Conservation (phyloP, 2,888 invertebrate genomes). For the Sphaerophoria rueppellii region DNA sequence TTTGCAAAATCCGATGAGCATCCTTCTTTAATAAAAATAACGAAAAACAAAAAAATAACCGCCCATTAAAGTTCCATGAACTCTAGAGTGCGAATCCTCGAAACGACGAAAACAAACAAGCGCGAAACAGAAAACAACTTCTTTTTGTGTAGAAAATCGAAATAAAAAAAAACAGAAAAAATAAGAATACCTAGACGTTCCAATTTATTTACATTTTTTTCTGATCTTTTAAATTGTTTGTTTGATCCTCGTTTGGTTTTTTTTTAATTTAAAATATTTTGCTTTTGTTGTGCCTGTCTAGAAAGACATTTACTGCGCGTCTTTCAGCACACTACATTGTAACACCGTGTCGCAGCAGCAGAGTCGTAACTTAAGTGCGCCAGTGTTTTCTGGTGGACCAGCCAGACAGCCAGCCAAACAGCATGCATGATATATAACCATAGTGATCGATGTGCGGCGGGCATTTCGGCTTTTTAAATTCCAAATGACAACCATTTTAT, state of each 20-base stretch:
- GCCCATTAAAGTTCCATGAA: conserved; percentile 48
- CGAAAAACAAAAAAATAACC: conserved; percentile 14
- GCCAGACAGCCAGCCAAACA: neutral
- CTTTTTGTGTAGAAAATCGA: conserved; percentile 9
- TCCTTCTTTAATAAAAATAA: neutral
- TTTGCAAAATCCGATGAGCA: neutral
- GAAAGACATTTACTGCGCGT: conserved; percentile 38
- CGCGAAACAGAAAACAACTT: conserved; percentile 49
- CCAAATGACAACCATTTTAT: conserved; percentile 66
- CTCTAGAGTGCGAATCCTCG: conserved; percentile 30
- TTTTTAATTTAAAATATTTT: conserved; percentile 49
- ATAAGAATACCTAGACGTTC: conserved; percentile 25
- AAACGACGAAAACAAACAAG: conserved; percentile 51
- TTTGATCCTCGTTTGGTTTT: conserved; percentile 32
- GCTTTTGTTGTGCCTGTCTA: conserved; percentile 49
- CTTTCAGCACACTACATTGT: conserved; percentile 57
- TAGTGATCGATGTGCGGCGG: conserved; percentile 63
- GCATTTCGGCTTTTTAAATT: conserved; percentile 64
- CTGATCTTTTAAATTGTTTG: conserved; percentile 16
- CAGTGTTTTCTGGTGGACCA: conserved; percentile 1
- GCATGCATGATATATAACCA: conserved; percentile 33
- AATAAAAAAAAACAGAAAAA: neutral
- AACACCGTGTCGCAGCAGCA: conserved; percentile 47
- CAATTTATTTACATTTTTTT: conserved; percentile 10
- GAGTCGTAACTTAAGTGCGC: conserved; percentile 65